Conservation (phyloP, 2,888 invertebrate genomes). For the Poecilus cupreus region DNA sequence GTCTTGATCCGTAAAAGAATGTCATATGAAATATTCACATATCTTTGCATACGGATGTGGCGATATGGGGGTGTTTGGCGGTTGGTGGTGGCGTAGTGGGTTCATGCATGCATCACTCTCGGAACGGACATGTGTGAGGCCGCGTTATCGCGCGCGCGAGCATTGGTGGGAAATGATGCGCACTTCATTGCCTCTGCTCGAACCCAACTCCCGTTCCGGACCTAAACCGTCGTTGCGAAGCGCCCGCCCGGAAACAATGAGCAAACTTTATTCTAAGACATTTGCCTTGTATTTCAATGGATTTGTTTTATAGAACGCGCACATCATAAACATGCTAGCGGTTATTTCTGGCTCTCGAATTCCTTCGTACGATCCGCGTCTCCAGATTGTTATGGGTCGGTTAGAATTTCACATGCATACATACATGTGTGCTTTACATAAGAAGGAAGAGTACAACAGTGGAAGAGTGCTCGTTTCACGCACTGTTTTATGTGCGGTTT, state of each 20-base stretch:
- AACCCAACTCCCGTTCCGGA: neutral
- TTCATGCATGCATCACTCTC: slow-evolving; percentile 34
- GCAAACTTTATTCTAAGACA: slow-evolving; percentile 71
- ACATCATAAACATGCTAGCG: slow-evolving; percentile 64
- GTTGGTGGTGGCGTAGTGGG: neutral
- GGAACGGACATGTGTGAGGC: slow-evolving; percentile 30
- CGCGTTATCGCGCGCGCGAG: slow-evolving; percentile 65
- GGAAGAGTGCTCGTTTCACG: slow-evolving; percentile 25
- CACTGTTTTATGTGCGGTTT: slow-evolving; percentile 42
- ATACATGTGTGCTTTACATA: slow-evolving; percentile 25
- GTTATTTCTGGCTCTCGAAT: slow-evolving; percentile 38
- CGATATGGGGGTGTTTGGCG: slow-evolving; percentile 1
- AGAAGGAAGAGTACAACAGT: slow-evolving; percentile 2
- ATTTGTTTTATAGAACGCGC: slow-evolving; percentile 68
- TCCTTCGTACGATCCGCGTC: slow-evolving; percentile 41
- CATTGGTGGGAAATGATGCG: slow-evolving; percentile 70
- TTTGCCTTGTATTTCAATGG: slow-evolving; percentile 70
- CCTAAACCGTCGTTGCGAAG: slow-evolving; percentile 60
- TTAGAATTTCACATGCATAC: slow-evolving; percentile 47
- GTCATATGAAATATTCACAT: neutral
- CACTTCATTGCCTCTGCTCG: slow-evolving; percentile 70
- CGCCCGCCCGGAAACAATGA: slow-evolving; percentile 66
- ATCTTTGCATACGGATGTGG: neutral
- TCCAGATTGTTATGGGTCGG: slow-evolving; percentile 48
- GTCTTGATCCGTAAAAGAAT: neutral